phyloP scores from a whole-genome alignment of 30 jellyfish, hydroid and myxozoan species.

The Aurelia sp. region DNA sequence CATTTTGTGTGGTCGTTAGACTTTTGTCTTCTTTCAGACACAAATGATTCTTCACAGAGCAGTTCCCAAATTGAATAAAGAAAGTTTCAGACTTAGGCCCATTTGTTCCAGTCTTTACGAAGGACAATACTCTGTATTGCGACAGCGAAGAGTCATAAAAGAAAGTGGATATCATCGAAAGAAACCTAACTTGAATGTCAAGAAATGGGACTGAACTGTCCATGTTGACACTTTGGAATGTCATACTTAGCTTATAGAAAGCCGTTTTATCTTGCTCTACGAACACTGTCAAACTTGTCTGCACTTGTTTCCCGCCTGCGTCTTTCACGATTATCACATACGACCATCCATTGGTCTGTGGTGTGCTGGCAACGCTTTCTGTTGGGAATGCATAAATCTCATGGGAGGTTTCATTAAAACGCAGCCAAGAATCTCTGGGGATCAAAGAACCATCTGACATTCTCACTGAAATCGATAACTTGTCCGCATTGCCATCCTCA shows the following conservation, averaged over 20 bases:
- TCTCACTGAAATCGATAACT: slow-evolving; percentile 27
- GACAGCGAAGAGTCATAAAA: slow-evolving; percentile 40
- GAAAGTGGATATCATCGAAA: slow-evolving; percentile 27
- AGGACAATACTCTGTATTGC: slow-evolving; percentile 71
- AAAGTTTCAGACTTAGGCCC: slow-evolving; percentile 54
- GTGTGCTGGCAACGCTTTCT: slow-evolving; percentile 43
- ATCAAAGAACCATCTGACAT: slow-evolving; percentile 54
- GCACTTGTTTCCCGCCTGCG: slow-evolving; percentile 23
- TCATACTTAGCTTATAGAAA: slow-evolving; percentile 21
- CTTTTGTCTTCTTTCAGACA: slow-evolving; percentile 49
- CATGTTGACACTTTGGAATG: slow-evolving; percentile 50
- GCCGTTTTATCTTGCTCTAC: neutral
- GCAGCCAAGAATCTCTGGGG: slow-evolving; percentile 90
- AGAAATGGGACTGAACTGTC: slow-evolving; percentile 40
- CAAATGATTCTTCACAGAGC: slow-evolving; percentile 52
- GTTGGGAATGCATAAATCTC: slow-evolving; percentile 86
- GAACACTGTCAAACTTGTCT: slow-evolving; percentile 14
- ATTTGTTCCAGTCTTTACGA: slow-evolving; percentile 3
- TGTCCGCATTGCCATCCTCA: slow-evolving; percentile 52
- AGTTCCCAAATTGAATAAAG: slow-evolving; percentile 48
- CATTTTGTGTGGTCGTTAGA: neutral
- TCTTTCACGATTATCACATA: slow-evolving; percentile 46
- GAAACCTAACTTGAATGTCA: slow-evolving; percentile 52
- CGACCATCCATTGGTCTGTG: slow-evolving; percentile 52
- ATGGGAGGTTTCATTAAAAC: slow-evolving; percentile 36